Percentiles rank a stretch among this genome's conserved stretches.
phyloP scores from a whole-genome alignment of 2,113 vertebrate genomes.

The Rallus limicola region DNA sequence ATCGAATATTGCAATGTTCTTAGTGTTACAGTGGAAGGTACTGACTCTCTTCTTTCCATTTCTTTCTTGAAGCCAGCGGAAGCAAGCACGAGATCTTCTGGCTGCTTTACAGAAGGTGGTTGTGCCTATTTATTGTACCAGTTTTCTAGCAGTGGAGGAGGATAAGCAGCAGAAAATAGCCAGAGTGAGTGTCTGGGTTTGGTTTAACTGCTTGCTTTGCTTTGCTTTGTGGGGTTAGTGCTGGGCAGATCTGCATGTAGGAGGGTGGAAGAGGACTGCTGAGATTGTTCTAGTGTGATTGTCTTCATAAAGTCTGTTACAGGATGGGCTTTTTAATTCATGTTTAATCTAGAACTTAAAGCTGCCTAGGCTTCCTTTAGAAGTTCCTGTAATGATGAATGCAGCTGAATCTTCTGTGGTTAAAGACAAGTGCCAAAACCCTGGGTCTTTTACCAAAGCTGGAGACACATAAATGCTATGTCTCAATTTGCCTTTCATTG shows the following conservation, averaged over 20 bases:
- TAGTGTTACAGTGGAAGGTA: background rate
- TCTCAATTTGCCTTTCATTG: background rate
- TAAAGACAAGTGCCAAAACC: background rate
- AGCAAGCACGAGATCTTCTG: conserved; percentile 94
- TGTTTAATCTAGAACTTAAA: background rate
- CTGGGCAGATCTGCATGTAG: background rate
- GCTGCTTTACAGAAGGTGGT: conserved; percentile 97
- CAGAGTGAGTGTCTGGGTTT: conserved; percentile 73
- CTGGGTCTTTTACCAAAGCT: background rate
- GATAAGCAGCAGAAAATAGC: conserved; percentile 99
- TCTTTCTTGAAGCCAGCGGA: conserved; percentile 85
- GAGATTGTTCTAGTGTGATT: background rate
- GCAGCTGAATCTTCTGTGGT: background rate
- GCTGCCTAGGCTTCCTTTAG: background rate
- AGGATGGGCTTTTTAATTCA: background rate
- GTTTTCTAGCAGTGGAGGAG: conserved; percentile 95
- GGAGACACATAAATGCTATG: background rate
- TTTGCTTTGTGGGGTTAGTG: background rate
- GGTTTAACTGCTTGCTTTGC: background rate
- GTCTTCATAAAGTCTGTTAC: background rate
- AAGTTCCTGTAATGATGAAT: fast-evolving
- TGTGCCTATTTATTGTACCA: conserved; percentile 98
- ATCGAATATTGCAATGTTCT: background rate
- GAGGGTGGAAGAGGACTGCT: background rate
- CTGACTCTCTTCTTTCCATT: background rate